A percentile compares a stretch with the other conserved stretches of the same genome.
Evolutionary conservation across 2,797 vertebrate genomes (phyloP).

Genomic region (Rhinogobio ventralis): DNA sequence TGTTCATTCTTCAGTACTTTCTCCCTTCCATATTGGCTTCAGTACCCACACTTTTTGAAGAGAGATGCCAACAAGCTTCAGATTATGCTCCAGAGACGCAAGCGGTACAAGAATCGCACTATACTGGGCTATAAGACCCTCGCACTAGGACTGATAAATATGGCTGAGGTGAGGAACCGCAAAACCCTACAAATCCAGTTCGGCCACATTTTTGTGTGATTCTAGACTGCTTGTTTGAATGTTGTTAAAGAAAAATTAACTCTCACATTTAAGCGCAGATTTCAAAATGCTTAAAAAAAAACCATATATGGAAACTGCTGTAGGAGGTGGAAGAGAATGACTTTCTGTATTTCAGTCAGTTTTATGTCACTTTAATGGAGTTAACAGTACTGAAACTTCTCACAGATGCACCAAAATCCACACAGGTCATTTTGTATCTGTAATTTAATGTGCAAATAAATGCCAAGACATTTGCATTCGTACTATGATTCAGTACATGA

Average conservation of each 20-base stretch:
- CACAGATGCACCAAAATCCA: not conserved
- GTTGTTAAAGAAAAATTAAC: not conserved
- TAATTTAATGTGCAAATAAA: slow-evolving; percentile 3
- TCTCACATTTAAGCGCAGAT: not conserved
- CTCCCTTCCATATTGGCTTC: not conserved
- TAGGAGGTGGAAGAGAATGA: not conserved
- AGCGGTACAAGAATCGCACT: slow-evolving; percentile 91
- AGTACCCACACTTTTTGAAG: slow-evolving; percentile 94
- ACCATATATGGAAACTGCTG: not conserved
- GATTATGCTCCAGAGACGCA: slow-evolving; percentile 90
- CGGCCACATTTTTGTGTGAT: not conserved
- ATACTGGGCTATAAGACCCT: slow-evolving; percentile 92
- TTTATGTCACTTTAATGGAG: not conserved
- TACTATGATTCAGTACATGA: slow-evolving; percentile 4
- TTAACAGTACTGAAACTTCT: not conserved
- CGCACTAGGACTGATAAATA: slow-evolving; percentile 89
- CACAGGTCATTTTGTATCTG: not conserved
- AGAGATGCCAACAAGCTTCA: slow-evolving; percentile 91
- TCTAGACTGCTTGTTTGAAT: not conserved
- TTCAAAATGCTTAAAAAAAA: not conserved
- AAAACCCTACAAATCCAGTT: slow-evolving; percentile 2
- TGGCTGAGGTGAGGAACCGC: slow-evolving; percentile 84
- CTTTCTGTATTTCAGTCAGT: not conserved
- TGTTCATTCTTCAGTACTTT: not conserved
- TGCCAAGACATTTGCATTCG: slow-evolving; percentile 23